Base-by-base conservation (phyloP, 2,888 invertebrate species). In the Eilema sororculum region DNA sequence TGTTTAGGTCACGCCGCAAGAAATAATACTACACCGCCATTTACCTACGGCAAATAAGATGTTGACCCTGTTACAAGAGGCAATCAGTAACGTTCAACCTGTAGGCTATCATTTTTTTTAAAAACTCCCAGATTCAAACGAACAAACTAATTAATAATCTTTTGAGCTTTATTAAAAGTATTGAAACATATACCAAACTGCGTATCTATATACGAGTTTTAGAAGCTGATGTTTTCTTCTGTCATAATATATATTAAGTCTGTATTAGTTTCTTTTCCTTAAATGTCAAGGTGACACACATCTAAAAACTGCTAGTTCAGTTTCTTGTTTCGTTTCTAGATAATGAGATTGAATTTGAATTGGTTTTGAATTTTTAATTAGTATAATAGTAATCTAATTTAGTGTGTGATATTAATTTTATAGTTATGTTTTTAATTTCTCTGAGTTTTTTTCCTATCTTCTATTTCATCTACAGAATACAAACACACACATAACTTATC, bases 251-350 rank as follows among this genome's bases (percentile, higher is more conserved):
- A 60, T 46, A 20, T n/a, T n/a, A n/a, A 61, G n/a, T 52, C 9
- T 56, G 28, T 22, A 16, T 61, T 28, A 22, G 20, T 22, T 61
- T n/a, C 28, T 16, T 60, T 61, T 25, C 5, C n/a, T 60, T 30
- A 52, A 61, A 67, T 67, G 67, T 67, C 67, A 67, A 67, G 67
- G 67, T 67, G 30, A 30, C 24, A 41, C 13, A 8, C n/a, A 60
- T 46, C 41, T 61, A 37, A 22, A n/a, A 12, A 30, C 16, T 52
- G 25, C 10, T 22, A 24, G 12, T 30, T 60, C 33, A 60, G 28
- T 41, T 30, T 30, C 9, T 59, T 59, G 59, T 28, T 28, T 20
- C 2, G 30, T 16, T 3, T 60, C 16, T 33, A n/a, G 20, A 59
- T 30, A 16, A 16, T 9, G 20, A 60, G 3, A 33, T 28, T 28